Base-by-base conservation (phyloP, 1,140 invertebrate species). In the Cydia pomonella region DNA sequence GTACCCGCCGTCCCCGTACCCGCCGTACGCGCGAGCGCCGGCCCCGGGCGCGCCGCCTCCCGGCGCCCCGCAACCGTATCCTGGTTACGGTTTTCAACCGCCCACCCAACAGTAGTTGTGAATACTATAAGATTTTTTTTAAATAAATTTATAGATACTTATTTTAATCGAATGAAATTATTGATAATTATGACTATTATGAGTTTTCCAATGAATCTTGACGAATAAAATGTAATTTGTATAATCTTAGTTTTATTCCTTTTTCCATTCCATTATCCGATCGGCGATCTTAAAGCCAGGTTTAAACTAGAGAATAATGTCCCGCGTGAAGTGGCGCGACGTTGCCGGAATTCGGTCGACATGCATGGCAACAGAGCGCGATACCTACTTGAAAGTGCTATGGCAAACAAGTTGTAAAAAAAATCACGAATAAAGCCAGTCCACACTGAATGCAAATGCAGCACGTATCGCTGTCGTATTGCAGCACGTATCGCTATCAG, bases 51-150 rank as follows among this genome's bases (percentile, higher is more conserved):
- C 89, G n/a, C 92, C 92, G 1, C 93, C 93, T 0, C 92, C 93
- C 9, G 88, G 85, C 47, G 84, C 84, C 10, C 89, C 93, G 5
- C 93, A 93, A 74, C 87, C 87, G 41, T 93, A 93, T 77, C 92
- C 92, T 41, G 93, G 92, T 13, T 93, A 93, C 77, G 88, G 91
- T n/a, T 93, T 93, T 73, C 93, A 93, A 80, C 92, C 93, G 27
- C 91, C 93, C 18, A 88, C 90, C 47, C 93, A 93, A 77, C 92
- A 93, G 76, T 93, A 88, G 79, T 41, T 21, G 63, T 41, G 23
- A 71, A 6, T 29, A 21, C 12, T 16, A 63, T 62, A 72, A 62
- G 41, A 72, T 66, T 73, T 50, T 25, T 23, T 27, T 13, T 44
- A 3, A 18, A 72, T 27, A 6, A n/a, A 44, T 75, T 75, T 75